Percentiles rank a stretch among this genome's conserved stretches.
Evolutionary conservation across 23 tunicate genomes (phyloP).

Genomic region (Halocynthia roretzi): DNA sequence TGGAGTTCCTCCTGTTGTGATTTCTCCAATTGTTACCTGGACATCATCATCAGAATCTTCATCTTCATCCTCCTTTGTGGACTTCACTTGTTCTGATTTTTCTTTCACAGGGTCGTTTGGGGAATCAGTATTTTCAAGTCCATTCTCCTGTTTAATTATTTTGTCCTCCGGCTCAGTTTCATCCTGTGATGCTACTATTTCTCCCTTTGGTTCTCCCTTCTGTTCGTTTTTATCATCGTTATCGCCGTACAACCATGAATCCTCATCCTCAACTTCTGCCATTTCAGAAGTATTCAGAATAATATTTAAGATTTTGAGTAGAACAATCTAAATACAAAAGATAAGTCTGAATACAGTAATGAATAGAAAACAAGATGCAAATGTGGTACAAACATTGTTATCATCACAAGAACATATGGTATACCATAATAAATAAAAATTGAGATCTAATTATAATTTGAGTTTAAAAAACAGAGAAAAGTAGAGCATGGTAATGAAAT

Average conservation of each 20-base stretch:
- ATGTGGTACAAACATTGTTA: too few species aligned
- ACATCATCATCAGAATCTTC: conserved; percentile 87
- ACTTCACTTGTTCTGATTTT: neutral
- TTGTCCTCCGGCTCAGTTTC: neutral
- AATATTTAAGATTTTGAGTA: too few species aligned
- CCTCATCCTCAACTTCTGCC: conserved; percentile 73
- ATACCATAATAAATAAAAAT: too few species aligned
- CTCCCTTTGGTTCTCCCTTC: neutral
- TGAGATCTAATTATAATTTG: too few species aligned
- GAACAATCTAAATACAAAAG: too few species aligned
- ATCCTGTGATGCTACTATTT: neutral
- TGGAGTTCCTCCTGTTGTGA: conserved; percentile 39
- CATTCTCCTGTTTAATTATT: conserved; percentile 6
- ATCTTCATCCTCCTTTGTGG: conserved; percentile 33
- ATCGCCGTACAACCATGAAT: conserved; percentile 71
- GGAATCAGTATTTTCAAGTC: neutral
- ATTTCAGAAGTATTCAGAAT: conserved; percentile 10
- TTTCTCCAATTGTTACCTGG: conserved; percentile 85
- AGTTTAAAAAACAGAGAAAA: too few species aligned
- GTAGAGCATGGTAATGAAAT: too few species aligned
- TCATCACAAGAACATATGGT: too few species aligned
- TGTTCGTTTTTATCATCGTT: conserved; percentile 13
- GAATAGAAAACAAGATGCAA: too few species aligned
- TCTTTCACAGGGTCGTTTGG: neutral
- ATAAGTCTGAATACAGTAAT: too few species aligned